Base-by-base conservation (phyloP, 2,113 vertebrate genomes). In the Halcyon malimbica region DNA sequence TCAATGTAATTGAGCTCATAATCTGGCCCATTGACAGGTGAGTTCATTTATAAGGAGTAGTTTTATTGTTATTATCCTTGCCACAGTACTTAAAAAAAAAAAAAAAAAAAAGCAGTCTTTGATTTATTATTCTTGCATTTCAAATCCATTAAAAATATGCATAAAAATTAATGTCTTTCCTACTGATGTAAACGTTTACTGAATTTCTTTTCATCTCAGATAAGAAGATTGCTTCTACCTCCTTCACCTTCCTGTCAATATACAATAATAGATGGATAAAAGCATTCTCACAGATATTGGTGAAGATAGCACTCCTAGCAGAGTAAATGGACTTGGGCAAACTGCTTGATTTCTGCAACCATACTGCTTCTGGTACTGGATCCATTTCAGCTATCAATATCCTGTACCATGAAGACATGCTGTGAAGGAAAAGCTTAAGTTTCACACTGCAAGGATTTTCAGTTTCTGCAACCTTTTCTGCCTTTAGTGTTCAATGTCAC, bases 1-100 rank as follows among this genome's bases (percentile, higher is more conserved):
- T 90, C 93, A 91, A 70, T 48, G 85, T 93, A 95, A 90, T 67
- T 94, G 85, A 95, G 90, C 68, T 95, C 82, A 74, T 93, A 97
- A 94, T 94, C 82, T 95, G 75, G 59, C 39, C 42, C 20, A 18
- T 29, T 95, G 94, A 89, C 95, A 95, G 73, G 73, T 83, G 39
- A 93, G 60, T 84, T 91, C 48, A 64, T 92, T 94, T 95, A 83
- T 78, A 56, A 89, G 51, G 53, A 71, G 13, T 53, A 33, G 10
- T 75, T 96, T 89, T 50, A 81, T n/a, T 78, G 25, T 75, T 81
- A 67, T 20, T 41, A 14, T 41, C 86, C 83, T 83, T 90, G n/a
- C 13, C 25, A 75, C 10, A 26, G 33, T 46, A 35, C 23, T 54
- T 91, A 17, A 1, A 87, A 44, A 77, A 70, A 71, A 50, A 33